Base-by-base conservation (phyloP, 2,113 vertebrate genomes). In the Nymphicus hollandicus region DNA sequence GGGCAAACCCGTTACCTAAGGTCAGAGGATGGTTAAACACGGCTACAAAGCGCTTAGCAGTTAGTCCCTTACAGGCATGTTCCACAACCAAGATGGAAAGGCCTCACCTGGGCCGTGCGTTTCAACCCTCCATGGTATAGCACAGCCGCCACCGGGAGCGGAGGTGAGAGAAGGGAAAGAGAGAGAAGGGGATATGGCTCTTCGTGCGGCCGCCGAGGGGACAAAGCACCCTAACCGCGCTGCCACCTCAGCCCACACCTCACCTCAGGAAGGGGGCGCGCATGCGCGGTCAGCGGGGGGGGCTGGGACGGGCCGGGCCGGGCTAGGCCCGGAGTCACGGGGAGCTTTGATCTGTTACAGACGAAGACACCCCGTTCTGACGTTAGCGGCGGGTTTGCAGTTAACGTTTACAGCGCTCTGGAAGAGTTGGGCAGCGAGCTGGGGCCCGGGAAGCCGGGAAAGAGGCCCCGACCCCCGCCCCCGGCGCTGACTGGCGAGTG, bases 401-500 rank as follows among this genome's bases (percentile, higher is more conserved):
- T 23, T 14, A 58, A n/a, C 56, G 20, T 23, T 23, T 15, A n/a
- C 56, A n/a, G 56, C 56, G 9, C 33, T 15, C 33, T 33, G 56
- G 56, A n/a, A 10, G 33, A 33, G 33, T 3, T 15, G 20, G 2
- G 6, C 43, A 14, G 43, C 6, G 43, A 17, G 43, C 14, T 17
- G 43, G 16, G 43, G 43, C 33, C 13, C 6, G 1, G 13, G 33
- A 1, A 58, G 6, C 8, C 3, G 5, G 9, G 12, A 14, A 23
- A 5, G 39, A 7, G 1, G 4, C 6, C 33, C 8, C 12, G 1
- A 9, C 55, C 5, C 4, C 55, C 20, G 8, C 13, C 13, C 13
- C 20, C 55, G 0, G 0, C 20, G 6, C 9, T 9, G 2, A 23
- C 13, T 9, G 20, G 3, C 2, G 33, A 23, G 33, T 3, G 33